These are phyloP conservation scores for Crotalus tigris DNA, from an alignment of 2,113 vertebrate species.

Conservation along the genomic window DNA sequence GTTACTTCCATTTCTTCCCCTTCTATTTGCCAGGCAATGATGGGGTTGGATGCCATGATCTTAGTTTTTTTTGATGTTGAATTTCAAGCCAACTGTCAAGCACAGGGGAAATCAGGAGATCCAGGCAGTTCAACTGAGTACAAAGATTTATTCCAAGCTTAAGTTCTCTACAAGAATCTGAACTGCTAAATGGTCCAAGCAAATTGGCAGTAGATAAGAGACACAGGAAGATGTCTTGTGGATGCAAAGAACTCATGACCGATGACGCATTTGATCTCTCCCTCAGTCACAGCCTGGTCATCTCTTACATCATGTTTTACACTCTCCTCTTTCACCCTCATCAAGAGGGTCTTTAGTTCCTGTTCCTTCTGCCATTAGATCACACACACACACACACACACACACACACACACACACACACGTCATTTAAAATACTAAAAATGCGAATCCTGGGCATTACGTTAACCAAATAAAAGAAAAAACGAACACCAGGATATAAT, in stretches of 20 bases:
- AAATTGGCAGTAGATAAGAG: background rate
- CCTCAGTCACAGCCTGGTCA: background rate
- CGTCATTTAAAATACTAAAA: too few relatives aligned
- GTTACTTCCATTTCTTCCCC: background rate
- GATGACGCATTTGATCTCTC: background rate
- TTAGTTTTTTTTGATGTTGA: background rate
- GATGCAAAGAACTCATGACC: background rate
- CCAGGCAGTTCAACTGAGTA: background rate
- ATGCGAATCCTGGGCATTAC: too few relatives aligned
- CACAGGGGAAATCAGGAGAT: background rate
- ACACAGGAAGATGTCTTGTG: background rate
- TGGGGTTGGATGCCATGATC: background rate
- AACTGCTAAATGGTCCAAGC: background rate
- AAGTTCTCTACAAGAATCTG: background rate
- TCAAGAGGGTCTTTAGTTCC: background rate
- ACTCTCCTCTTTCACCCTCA: background rate
- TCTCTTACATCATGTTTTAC: background rate
- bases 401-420: too few relatives aligned
- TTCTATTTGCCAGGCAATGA: background rate
- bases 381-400: too few relatives aligned
- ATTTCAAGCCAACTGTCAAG: background rate
- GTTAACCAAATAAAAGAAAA: too few relatives aligned
- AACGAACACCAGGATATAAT: too few relatives aligned
- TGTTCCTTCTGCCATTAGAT: background rate
- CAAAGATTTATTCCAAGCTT: background rate